Conservation (phyloP, 1,140 invertebrate genomes). For the Drosophila truncata region DNA sequence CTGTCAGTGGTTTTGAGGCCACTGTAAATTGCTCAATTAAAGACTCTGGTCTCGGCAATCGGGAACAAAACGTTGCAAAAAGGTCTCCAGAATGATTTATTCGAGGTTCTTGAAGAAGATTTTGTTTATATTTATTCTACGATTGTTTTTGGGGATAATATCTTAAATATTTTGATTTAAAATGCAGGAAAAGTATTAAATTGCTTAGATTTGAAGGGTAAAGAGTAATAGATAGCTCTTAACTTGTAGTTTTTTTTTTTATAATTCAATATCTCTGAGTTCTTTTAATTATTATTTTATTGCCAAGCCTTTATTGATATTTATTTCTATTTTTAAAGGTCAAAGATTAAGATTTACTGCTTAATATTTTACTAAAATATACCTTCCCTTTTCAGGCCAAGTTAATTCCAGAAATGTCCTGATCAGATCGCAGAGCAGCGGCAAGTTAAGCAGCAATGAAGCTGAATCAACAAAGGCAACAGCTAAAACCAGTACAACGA, state of each 20-base stretch:
- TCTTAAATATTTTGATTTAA: neutral
- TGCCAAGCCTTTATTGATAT: neutral
- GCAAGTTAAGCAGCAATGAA: conserved; percentile 71
- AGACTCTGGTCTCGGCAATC: conserved; percentile 18
- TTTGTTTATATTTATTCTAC: neutral
- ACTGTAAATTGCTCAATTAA: conserved; percentile 32
- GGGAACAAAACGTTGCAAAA: conserved; percentile 14
- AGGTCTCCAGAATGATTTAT: neutral
- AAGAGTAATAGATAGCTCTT: neutral
- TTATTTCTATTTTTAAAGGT: neutral
- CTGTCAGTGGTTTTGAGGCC: conserved; percentile 32
- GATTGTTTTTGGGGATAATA: neutral
- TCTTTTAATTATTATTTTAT: neutral
- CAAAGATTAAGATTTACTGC: neutral
- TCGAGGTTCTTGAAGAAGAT: neutral
- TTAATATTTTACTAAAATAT: neutral
- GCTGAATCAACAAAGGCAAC: conserved; percentile 37
- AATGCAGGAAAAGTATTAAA: neutral
- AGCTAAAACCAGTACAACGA: conserved; percentile 66
- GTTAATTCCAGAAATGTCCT: conserved; percentile 64
- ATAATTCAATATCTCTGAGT: neutral
- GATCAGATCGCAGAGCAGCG: conserved; percentile 72
- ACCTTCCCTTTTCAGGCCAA: conserved; percentile 31
- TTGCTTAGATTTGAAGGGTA: neutral
- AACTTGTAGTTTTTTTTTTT: neutral